Base-by-base conservation (phyloP, 92 coral and sea anemone species). In the Zoanthus sociatus region DNA sequence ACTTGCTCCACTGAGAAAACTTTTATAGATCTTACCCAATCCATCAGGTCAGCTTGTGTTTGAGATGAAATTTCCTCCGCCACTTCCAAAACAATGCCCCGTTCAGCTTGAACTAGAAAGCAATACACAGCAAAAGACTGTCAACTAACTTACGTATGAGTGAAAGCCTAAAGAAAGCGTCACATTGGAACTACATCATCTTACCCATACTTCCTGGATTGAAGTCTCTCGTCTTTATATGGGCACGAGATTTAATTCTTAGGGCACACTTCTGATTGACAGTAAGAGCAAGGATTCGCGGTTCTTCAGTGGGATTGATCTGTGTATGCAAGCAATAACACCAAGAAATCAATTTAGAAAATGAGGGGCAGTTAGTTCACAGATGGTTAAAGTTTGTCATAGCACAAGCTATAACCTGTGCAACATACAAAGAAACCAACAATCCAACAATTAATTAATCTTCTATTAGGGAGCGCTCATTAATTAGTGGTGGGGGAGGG, bases 221-320 rank as follows among this genome's bases (percentile, higher is more conserved):
- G 63, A 79, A 79, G 7, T 4, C 53, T 79, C 33, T 17, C 0
- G 16, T 17, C 32, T 10, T 44, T 26, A 79, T 61, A 45, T 3
- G 84, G 10, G 56, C 58, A 5, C 60, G 15, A 3, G 84, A 79
- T 56, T 21, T 79, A 10, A 42, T 79, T 79, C 73, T 61, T 5
- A 79, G 51, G 33, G 84, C 84, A 79, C 84, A 79, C 37, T 63
- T 79, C 51, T 61, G 84, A 79, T 79, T 79, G 16, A 79, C 84
- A 44, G 33, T 21, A 13, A 79, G 84, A 13, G 61, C 84, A 44
- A 79, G 7, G 9, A 79, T 61, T 60, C 84, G 44, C n/a, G 84
- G 84, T 9, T 45, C 71, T 0, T 37, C 70, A 17, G 26, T 42
- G 7, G 84, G 84, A 18, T 61, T 61, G 71, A 79, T 67, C 84